Conservation (phyloP, 2,888 invertebrate genomes). For the Tanytarsus gracilentus region DNA sequence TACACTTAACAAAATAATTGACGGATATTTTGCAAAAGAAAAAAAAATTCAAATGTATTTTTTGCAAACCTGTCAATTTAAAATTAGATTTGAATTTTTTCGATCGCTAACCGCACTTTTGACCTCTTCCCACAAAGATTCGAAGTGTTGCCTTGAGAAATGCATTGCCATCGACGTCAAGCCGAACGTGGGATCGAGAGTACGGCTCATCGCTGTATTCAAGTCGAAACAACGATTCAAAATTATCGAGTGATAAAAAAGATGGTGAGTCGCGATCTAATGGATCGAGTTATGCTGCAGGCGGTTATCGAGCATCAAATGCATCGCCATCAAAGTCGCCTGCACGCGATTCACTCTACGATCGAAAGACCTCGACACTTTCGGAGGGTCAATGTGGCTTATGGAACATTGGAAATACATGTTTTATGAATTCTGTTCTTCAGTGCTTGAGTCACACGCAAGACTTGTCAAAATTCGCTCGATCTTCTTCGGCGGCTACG, state of each 20-base stretch:
- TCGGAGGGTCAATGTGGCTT: slow-evolving; percentile 69
- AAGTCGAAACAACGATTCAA: not conserved
- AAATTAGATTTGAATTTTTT: slow-evolving; percentile 30
- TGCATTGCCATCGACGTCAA: slow-evolving; percentile 40
- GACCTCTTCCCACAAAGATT: too few species aligned
- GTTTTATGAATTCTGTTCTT: slow-evolving; percentile 44
- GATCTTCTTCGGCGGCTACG: slow-evolving; percentile 39
- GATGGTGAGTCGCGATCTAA: slow-evolving; percentile 7
- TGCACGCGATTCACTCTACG: not conserved
- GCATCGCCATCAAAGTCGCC: slow-evolving; percentile 21
- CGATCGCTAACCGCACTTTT: slow-evolving; percentile 28
- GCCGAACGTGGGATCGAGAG: slow-evolving; percentile 42
- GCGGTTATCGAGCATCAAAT: slow-evolving; percentile 17
- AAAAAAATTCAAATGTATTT: too few species aligned
- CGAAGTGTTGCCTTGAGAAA: slow-evolving; percentile 37
- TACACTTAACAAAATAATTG: too few species aligned
- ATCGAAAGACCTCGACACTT: slow-evolving; percentile 5
- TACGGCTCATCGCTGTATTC: slow-evolving; percentile 12
- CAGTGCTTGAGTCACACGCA: slow-evolving; percentile 44
- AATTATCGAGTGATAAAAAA: not conserved
- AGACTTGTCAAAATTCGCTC: slow-evolving; percentile 42
- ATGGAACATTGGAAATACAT: slow-evolving; percentile 62
- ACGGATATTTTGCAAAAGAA: too few species aligned
- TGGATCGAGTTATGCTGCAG: slow-evolving; percentile 24
- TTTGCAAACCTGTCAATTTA: too few species aligned